phyloP scores from a whole-genome alignment of 2,888 invertebrate species.

The Ceratothoa steindachneri region DNA sequence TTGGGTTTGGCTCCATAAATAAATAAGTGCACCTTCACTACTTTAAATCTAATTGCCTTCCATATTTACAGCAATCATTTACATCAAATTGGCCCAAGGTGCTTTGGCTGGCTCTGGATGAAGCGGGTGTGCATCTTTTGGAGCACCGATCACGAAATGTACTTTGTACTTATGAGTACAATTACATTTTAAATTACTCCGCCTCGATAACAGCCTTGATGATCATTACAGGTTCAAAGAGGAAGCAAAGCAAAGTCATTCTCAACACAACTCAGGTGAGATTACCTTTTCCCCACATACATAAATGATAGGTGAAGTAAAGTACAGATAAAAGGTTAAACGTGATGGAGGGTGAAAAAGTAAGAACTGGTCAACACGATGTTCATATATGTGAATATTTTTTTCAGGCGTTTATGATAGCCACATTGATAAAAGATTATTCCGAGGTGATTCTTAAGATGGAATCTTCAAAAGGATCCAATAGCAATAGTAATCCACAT shows the following conservation, averaged over 20 bases:
- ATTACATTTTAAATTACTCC: slow-evolving; percentile 81
- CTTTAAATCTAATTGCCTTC: no score
- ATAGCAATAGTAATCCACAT: slow-evolving; percentile 25
- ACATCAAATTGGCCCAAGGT: slow-evolving; percentile 92
- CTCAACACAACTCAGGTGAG: slow-evolving; percentile 82
- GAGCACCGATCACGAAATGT: slow-evolving; percentile 83
- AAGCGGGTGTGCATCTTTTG: slow-evolving; percentile 81
- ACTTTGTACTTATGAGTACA: slow-evolving; percentile 85
- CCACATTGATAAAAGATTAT: slow-evolving; percentile 85
- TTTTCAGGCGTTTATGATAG: slow-evolving; percentile 84
- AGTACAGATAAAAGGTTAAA: slow-evolving; percentile 7
- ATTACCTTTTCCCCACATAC: neutral
- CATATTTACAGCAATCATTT: slow-evolving; percentile 90
- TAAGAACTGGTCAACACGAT: neutral
- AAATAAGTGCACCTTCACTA: no score
- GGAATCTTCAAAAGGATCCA: slow-evolving; percentile 10
- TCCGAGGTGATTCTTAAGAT: slow-evolving; percentile 60
- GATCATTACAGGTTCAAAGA: slow-evolving; percentile 63
- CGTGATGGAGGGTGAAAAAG: neutral
- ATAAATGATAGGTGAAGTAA: slow-evolving; percentile 20
- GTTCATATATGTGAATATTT: neutral
- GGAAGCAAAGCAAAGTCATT: slow-evolving; percentile 89
- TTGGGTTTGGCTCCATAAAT: no score
- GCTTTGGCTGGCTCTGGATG: slow-evolving; percentile 88
- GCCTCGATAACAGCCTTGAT: slow-evolving; percentile 87